phyloP scores from a whole-genome alignment of 2,797 vertebrate genomes.

The Lates japonicus region DNA sequence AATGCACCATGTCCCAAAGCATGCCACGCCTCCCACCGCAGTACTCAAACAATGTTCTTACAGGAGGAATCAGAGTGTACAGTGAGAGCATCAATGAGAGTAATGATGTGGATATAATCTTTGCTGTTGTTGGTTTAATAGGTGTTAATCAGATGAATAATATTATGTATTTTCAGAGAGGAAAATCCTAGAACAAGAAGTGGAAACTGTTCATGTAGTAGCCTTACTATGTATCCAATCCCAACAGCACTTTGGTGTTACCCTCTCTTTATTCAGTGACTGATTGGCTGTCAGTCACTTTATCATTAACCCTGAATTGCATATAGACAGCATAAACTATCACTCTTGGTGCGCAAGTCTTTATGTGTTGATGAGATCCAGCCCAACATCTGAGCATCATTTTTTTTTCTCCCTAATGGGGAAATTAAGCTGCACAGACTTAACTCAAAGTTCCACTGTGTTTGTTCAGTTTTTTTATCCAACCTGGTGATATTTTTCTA shows the following conservation, averaged over 20 bases:
- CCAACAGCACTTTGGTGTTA: too few species aligned
- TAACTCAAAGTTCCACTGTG: too few species aligned
- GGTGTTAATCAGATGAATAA: background rate
- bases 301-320: background rate
- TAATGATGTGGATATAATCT: background rate
- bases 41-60: background rate
- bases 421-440: background rate
- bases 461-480: background rate
- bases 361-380: too few species aligned
- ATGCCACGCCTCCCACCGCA: background rate
- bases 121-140: background rate
- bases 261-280: too few species aligned
- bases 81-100: background rate
- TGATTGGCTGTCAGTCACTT: background rate
- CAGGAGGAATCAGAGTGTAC: background rate
- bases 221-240: background rate
- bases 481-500: background rate
- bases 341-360: too few species aligned
- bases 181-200: background rate
- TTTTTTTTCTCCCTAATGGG: background rate
- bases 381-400: too few species aligned
- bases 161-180: background rate
- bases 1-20: background rate
- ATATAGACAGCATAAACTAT: background rate
- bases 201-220: background rate